phyloP scores from a whole-genome alignment of 2,888 invertebrate genomes.

The Euspilapteryx auroguttella region DNA sequence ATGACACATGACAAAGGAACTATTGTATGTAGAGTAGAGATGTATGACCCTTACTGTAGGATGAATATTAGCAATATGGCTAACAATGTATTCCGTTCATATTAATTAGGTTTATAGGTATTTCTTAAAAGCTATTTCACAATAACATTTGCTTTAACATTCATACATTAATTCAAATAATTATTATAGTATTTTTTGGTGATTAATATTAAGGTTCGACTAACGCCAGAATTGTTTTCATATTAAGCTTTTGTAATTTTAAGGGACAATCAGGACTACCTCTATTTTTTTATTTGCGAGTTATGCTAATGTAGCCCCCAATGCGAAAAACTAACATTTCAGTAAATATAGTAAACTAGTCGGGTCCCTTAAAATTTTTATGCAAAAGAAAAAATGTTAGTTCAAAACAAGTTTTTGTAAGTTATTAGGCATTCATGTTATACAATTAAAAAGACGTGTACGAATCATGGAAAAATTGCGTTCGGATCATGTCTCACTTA shows the following conservation, averaged over 20 bases:
- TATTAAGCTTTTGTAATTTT: slow-evolving; percentile 7
- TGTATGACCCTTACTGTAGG: slow-evolving; percentile 16
- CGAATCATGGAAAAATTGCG: no score
- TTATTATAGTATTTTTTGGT: slow-evolving; percentile 38
- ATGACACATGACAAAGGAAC: slow-evolving; percentile 62
- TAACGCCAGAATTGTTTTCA: slow-evolving; percentile 21
- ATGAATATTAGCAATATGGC: slow-evolving; percentile 39
- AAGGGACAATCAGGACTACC: neutral
- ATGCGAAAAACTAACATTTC: no score
- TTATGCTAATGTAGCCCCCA: no score
- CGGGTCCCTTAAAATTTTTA: no score
- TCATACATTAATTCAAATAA: slow-evolving; percentile 21
- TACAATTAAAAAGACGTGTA: no score
- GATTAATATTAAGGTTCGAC: neutral
- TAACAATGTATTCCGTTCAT: slow-evolving; percentile 22
- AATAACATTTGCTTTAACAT: slow-evolving; percentile 25
- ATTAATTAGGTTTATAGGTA: slow-evolving; percentile 16
- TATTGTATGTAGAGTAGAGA: slow-evolving; percentile 54
- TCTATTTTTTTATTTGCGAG: neutral
- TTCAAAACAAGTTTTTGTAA: no score
- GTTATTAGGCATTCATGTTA: no score
- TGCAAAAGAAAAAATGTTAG: no score
- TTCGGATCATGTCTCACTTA: no score
- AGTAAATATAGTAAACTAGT: no score
- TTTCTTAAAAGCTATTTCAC: slow-evolving; percentile 22